Conservation (phyloP, 1,140 invertebrate species). For the Zaprionus kolodkinae region DNA sequence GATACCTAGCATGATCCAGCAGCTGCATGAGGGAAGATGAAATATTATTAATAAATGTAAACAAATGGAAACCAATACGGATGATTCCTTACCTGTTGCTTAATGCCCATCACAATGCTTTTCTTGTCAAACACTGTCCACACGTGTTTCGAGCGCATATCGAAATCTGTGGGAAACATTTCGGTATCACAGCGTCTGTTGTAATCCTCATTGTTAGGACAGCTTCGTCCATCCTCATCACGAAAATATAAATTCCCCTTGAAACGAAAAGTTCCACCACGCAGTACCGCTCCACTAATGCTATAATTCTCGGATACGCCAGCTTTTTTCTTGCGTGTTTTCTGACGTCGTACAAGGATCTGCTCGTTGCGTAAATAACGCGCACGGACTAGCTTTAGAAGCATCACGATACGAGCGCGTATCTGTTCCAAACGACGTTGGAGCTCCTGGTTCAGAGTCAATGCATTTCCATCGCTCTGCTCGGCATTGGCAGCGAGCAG, state of each 20-base stretch:
- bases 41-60: neutral
- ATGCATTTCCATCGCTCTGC: slow-evolving; percentile 36
- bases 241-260: slow-evolving; percentile 80
- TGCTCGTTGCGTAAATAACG: slow-evolving; percentile 64
- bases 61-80: neutral
- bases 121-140: slow-evolving; percentile 76
- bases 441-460: slow-evolving; percentile 57
- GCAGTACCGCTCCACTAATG: slow-evolving; percentile 51
- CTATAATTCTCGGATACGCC: slow-evolving; percentile 7
- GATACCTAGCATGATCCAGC: slow-evolving; percentile 42
- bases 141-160: slow-evolving; percentile 59
- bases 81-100: slow-evolving; percentile 62
- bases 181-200: slow-evolving; percentile 58
- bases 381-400: slow-evolving; percentile 45
- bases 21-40: slow-evolving; percentile 24
- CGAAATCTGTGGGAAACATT: slow-evolving; percentile 80
- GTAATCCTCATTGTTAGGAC: slow-evolving; percentile 79
- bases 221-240: slow-evolving; percentile 66
- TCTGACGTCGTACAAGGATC: slow-evolving; percentile 51
- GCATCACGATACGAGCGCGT: slow-evolving; percentile 24
- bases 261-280: slow-evolving; percentile 71
- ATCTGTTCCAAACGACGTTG: slow-evolving; percentile 53
- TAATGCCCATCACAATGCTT: slow-evolving; percentile 70
- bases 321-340: slow-evolving; percentile 13
- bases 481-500: slow-evolving; percentile 25